A percentile compares a stretch with the other conserved stretches of the same genome.
Conservation (phyloP, 2,888 invertebrate species). For the Lochmaea crataegi region DNA sequence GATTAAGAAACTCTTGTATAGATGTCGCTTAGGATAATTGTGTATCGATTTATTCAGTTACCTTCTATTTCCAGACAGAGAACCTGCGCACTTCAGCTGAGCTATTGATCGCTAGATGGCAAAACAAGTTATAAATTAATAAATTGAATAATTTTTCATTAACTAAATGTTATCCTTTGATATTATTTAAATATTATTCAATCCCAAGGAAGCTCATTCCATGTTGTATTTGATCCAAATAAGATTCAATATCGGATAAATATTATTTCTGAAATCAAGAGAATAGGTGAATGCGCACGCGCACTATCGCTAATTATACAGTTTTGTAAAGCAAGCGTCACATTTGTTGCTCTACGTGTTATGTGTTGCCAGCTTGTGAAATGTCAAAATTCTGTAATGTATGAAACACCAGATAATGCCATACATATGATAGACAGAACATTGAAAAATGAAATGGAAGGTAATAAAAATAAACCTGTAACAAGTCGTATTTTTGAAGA, state of each 20-base stretch:
- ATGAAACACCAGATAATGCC: not conserved
- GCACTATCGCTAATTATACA: not conserved
- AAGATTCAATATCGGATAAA: too few relatives aligned
- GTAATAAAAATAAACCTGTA: not conserved
- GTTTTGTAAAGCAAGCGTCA: not conserved
- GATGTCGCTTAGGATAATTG: not conserved
- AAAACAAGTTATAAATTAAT: not conserved
- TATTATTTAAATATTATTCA: too few relatives aligned
- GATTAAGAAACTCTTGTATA: too few relatives aligned
- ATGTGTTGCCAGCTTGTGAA: conserved; percentile 1
- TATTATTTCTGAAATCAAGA: too few relatives aligned
- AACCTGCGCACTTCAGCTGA: conserved; percentile 18
- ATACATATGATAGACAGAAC: not conserved
- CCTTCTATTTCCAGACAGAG: not conserved
- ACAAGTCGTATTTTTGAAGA: conserved; percentile 24
- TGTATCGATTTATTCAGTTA: not conserved
- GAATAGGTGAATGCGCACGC: not conserved
- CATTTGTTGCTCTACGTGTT: conserved; percentile 3
- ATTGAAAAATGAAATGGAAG: conserved; percentile 22
- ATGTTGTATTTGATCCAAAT: too few relatives aligned
- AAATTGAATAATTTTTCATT: not conserved
- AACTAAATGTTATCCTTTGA: not conserved
- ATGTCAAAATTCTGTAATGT: conserved; percentile 1
- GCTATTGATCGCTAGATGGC: conserved; percentile 38
- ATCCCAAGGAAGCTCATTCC: too few relatives aligned